Conservation (phyloP, 2,797 vertebrate species). For the Malurus leucopterus region DNA sequence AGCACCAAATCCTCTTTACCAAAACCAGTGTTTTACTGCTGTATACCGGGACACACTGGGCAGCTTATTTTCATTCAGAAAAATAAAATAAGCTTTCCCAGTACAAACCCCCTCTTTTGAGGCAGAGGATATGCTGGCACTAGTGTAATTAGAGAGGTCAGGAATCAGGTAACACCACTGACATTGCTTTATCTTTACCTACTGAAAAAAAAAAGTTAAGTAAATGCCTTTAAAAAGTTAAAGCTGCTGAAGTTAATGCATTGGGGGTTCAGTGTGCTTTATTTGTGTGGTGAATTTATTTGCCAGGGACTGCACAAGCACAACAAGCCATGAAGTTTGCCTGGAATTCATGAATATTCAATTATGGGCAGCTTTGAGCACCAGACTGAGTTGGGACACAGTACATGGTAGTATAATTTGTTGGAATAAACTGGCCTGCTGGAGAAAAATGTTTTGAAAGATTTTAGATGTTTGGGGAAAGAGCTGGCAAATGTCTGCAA, state of each 20-base stretch:
- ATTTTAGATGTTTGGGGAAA: constrained; percentile 20
- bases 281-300: not conserved
- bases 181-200: not conserved
- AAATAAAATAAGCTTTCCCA: not conserved
- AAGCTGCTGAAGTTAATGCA: not conserved
- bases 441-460: constrained; percentile 32
- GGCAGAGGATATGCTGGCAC: not conserved
- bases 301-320: not conserved
- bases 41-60: not conserved
- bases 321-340: not conserved
- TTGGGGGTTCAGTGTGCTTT: not conserved
- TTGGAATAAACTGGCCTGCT: not conserved
- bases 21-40: not conserved
- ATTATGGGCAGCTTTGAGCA: not conserved
- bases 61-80: not conserved
- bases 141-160: not conserved
- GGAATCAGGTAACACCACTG: not conserved
- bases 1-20: not conserved
- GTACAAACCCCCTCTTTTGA: not conserved
- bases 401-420: not conserved
- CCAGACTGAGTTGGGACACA: not conserved
- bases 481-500: not conserved
- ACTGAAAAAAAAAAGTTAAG: too few relatives aligned
- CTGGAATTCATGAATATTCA: not conserved
- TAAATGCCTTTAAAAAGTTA: not conserved